Base-by-base conservation (phyloP, 2,113 vertebrate species). In the Dipodomys merriami region DNA sequence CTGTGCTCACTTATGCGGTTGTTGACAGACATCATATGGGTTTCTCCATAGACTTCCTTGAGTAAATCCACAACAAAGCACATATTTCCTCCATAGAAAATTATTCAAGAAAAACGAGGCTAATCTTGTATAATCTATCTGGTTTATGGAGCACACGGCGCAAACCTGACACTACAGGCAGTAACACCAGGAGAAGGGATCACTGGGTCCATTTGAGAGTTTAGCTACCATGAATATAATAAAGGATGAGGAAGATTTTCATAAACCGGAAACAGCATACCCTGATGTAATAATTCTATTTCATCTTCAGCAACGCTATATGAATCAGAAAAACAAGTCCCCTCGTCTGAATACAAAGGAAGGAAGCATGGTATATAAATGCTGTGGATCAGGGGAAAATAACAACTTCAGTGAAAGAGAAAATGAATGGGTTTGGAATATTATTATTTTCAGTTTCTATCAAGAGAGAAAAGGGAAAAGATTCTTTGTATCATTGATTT, bases 401-500 rank as follows among this genome's bases (percentile, higher is more conserved):
- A 9, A 88, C 33, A n/a, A 57, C 78, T 90, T 82, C 39, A 44
- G 7, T 92, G 18, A 95, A 83, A 80, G 74, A 72, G 74, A 91
- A 92, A 94, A 91, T 74, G 27, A 88, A 84, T 44, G 27, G 18
- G 90, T 35, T 92, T 86, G 22, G 33, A 90, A 86, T 84, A 46
- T 68, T 88, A 46, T 91, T 83, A 86, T 92, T 94, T 90, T 79
- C 44, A 86, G 46, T 6, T 79, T 83, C 23, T 80, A 53, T 73
- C 33, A 87, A 94, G 57, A 94, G 4, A 86, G 22, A 72, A 94
- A 93, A 71, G 29, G 91, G 46, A 86, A 44, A 92, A 77, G 69
- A 29, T 77, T 35, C 33, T 91, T 93, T 85, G 5, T 89, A 69
- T 77, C 19, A 91, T 94, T 91, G 22, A 87, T 86, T 90, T 93